Base-by-base conservation (phyloP, 2,113 vertebrate species). In the Prochilodus magdalenae region DNA sequence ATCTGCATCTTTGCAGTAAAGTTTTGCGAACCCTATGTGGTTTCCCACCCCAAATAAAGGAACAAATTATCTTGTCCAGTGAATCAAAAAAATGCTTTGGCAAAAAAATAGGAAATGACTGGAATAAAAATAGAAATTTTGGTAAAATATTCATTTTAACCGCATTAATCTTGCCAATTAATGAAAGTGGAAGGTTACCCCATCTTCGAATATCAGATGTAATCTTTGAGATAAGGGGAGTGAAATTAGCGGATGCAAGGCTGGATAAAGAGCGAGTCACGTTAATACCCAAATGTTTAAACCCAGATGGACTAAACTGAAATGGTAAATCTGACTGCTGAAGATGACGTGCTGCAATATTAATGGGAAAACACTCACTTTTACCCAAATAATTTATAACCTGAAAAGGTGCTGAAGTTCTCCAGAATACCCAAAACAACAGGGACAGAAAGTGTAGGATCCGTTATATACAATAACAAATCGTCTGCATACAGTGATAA, bases 251-350 rank as follows among this genome's bases (percentile, higher is more conserved):
- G 65, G 57, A 60, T n/a, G 57, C 57, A 60, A 60, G n/a, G 57
- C 57, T 60, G 24, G 22, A 30, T n/a, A n/a, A n/a, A 16, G 59
- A 74, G 18, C 44, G 7, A 24, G 59, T 74, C 55, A 73, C 57
- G 10, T 78, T 77, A 14, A 66, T 29, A 30, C 75, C 75, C 5
- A 73, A 16, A 26, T 66, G 80, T 72, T 66, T 83, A 72, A 86
- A 86, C 11, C 80, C 70, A 30, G 65, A 73, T n/a, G 14, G 47
- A 30, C 66, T 67, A 69, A 75, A 67, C 11, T 22, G 16, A 66
- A 86, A 80, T 26, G 77, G 73, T 7, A 77, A 29, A 7, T 36
- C 36, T 36, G 36, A 36, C 20, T 76, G 76, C 27, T 47, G 18
- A 14, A 75, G 40, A 44, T 66, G 53, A 16, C 12, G 6, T 33